These are phyloP conservation scores for Candidula unifasciata DNA, from an alignment of 2,888 invertebrate species.

Conservation along the genomic window DNA sequence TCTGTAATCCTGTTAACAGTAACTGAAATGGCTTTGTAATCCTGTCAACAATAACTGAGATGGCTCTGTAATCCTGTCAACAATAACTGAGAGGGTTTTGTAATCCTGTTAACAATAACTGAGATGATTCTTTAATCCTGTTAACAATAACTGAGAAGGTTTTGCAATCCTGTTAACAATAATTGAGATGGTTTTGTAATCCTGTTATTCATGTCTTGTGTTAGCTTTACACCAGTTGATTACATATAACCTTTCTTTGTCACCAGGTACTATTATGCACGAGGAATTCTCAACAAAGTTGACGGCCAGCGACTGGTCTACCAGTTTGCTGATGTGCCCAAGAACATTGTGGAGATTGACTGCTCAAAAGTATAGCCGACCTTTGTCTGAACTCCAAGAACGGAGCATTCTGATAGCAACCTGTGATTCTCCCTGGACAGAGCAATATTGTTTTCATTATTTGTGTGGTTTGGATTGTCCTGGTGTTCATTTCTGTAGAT, in stretches of 20 bases:
- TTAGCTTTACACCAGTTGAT: neutral
- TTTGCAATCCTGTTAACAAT: no score
- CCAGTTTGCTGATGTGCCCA: slow-evolving; percentile 99
- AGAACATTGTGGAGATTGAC: slow-evolving; percentile 98
- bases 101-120: no score
- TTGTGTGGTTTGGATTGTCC: no score
- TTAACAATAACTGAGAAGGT: no score
- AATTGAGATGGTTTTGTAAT: neutral
- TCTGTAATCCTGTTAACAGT: no score
- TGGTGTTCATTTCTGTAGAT: no score
- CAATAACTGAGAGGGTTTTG: no score
- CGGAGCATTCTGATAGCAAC: neutral
- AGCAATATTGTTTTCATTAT: no score
- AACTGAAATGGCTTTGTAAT: no score
- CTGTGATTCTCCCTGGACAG: neutral
- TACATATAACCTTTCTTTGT: neutral
- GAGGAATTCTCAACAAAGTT: slow-evolving; percentile 98
- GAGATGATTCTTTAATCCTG: no score
- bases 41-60: no score
- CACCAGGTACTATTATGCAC: slow-evolving; percentile 93
- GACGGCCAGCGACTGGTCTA: slow-evolving; percentile 99
- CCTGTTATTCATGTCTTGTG: neutral
- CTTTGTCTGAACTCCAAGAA: neutral
- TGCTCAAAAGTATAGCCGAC: slow-evolving; percentile 80
- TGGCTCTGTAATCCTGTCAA: no score